Base-by-base conservation (phyloP, 30 jellyfish, hydroid and myxozoan species). In the Phacellophora camtschatica region DNA sequence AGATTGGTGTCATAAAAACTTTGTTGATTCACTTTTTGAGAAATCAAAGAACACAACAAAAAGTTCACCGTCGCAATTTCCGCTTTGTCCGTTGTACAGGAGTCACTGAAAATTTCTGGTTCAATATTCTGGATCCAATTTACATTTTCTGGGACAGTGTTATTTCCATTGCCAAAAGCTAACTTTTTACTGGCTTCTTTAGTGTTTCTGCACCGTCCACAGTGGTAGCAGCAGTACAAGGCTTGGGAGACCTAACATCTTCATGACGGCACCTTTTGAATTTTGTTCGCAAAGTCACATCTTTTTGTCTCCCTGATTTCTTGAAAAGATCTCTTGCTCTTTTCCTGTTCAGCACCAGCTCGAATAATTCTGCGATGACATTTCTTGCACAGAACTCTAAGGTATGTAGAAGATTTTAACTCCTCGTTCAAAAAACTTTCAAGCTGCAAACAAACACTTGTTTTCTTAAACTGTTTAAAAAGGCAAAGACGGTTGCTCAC, bases 401-500 rank as follows among this genome's bases (percentile, higher is more conserved):
- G 39, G 76, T 62, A 22, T 28, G 76, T 28, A 35, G 76, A 31
- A 27, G 71, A 43, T 36, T 67, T 36, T 37, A 67, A 67, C 39
- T 67, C 82, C 67, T 67, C 67, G 64, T 67, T 45, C 64, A 41
- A 35, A 39, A 45, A 67, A 67, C 82, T 67, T 67, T 67, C 71
- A 67, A 67, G 82, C 82, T 32, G 82, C 56, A 62, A 62, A 22
- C 82, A 67, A 67, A 67, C 82, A 67, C 82, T 67, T 41, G 82
- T 41, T 67, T 67, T 67, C 82, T 67, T 67, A 0, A 37, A 67
- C 66, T 67, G 66, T 37, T 67, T 67, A 35, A 5, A 39, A 67
- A 67, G 71, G 82, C 68, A 35, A 67, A 67, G 82, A 5, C 35
- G 82, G 42, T 67, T 67, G 82, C 82, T 67, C 64, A 67, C 66